These are phyloP conservation scores for Sphecodes monilicornis DNA, from an alignment of 2,888 invertebrate species.

Conservation along the genomic window DNA sequence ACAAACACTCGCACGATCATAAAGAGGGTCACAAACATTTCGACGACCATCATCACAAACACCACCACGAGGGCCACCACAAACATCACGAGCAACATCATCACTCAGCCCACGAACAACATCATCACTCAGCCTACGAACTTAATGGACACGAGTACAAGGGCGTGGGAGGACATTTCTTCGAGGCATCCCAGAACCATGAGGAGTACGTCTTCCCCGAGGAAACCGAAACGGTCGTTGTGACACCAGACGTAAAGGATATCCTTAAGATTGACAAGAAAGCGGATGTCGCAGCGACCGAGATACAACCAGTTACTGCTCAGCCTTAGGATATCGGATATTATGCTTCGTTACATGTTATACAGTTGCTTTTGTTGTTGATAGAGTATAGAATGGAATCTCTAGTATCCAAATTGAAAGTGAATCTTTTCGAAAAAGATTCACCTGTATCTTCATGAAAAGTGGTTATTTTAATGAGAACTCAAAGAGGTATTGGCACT, in stretches of 20 bases:
- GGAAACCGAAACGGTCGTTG: constrained; percentile 55
- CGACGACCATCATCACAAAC: constrained; percentile 75
- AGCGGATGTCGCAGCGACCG: constrained; percentile 32
- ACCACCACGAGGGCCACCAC: constrained; percentile 70
- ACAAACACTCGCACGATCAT: constrained; percentile 74
- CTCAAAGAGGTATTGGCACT: background rate
- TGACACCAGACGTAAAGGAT: constrained; percentile 50
- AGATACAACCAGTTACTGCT: constrained; percentile 15
- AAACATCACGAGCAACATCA: constrained; percentile 71
- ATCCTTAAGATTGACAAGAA: constrained; percentile 53
- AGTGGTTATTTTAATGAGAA: background rate
- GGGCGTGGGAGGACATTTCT: constrained; percentile 62
- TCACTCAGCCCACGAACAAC: constrained; percentile 63
- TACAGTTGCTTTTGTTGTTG: constrained; percentile 12
- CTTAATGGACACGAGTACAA: constrained; percentile 68
- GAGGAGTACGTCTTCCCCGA: constrained; percentile 77
- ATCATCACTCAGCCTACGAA: constrained; percentile 66
- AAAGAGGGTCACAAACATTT: constrained; percentile 75
- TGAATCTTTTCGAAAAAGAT: background rate
- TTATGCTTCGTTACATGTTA: background rate
- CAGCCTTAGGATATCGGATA: constrained; percentile 19
- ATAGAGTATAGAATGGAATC: background rate
- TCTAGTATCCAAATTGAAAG: background rate
- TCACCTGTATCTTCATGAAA: background rate
- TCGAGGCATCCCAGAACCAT: constrained; percentile 67